Evolutionary conservation across 2,113 vertebrate species (phyloP).

Genomic region (Hydropotes inermis): DNA sequence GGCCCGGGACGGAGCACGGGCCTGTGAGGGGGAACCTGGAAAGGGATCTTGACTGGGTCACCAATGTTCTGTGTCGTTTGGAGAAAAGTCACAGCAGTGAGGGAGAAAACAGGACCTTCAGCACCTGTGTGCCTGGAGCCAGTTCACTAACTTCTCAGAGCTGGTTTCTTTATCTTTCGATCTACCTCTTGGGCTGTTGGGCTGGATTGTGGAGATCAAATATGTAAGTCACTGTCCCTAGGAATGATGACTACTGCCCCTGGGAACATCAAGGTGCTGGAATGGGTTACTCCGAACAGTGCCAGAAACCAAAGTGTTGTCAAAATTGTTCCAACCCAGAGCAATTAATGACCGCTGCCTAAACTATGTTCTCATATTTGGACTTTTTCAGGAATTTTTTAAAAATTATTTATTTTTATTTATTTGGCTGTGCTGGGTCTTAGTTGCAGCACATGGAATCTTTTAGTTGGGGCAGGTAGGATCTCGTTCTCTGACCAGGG

Average conservation of each 20-base stretch:
- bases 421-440: not conserved
- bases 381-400: not conserved
- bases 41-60: not conserved
- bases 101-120: not conserved
- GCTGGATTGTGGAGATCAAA: not conserved
- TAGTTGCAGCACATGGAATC: not conserved
- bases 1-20: not conserved
- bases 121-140: not conserved
- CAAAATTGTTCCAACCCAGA: not conserved
- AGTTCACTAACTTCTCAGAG: too few relatives aligned
- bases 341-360: not conserved
- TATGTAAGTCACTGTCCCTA: accelerated
- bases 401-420: not conserved
- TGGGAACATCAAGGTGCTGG: not conserved
- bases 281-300: not conserved
- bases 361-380: not conserved
- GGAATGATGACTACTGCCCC: not conserved
- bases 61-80: not conserved
- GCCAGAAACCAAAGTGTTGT: not conserved
- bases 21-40: not conserved
- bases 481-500: not conserved
- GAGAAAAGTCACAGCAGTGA: not conserved
- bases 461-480: not conserved
- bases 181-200: not conserved
- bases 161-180: not conserved